phyloP scores from a whole-genome alignment of 2,888 invertebrate species.

The Panorpa germanica region DNA sequence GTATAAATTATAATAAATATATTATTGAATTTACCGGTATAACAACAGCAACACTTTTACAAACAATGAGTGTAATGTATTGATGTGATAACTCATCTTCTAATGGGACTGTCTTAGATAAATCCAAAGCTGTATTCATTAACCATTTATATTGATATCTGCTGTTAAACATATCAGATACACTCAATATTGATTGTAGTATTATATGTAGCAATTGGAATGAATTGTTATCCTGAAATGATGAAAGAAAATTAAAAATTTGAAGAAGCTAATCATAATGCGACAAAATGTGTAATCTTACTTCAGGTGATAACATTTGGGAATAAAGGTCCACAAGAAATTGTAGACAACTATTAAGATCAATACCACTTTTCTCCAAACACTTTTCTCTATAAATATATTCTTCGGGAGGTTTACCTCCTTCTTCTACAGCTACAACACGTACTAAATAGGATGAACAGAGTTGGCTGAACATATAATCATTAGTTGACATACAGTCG shows the following conservation, averaged over 20 bases:
- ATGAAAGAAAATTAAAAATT: conserved; percentile 11
- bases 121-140: conserved; percentile 45
- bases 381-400: conserved; percentile 22
- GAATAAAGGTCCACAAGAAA: conserved; percentile 80
- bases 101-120: conserved; percentile 41
- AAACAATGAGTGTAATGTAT: conserved; percentile 36
- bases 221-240: conserved; percentile 23
- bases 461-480: no score
- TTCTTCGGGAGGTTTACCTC: conserved; percentile 16
- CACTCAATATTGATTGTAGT: conserved; percentile 43
- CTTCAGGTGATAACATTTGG: conserved; percentile 29
- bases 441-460: no score
- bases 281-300: conserved; percentile 1
- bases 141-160: conserved; percentile 63
- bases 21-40: no score
- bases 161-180: conserved; percentile 62
- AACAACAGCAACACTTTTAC: conserved; percentile 49
- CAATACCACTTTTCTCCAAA: conserved; percentile 43
- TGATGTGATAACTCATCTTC: conserved; percentile 65
- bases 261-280: conserved; percentile 6
- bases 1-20: no score
- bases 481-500: no score
- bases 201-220: conserved; percentile 32
- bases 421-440: no score
- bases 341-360: conserved; percentile 83